Evolutionary conservation across 2,797 vertebrate genomes (phyloP), one percentile per base, ranked within the genome.

Genomic region (Muraenolepis orangiensis): DNA sequence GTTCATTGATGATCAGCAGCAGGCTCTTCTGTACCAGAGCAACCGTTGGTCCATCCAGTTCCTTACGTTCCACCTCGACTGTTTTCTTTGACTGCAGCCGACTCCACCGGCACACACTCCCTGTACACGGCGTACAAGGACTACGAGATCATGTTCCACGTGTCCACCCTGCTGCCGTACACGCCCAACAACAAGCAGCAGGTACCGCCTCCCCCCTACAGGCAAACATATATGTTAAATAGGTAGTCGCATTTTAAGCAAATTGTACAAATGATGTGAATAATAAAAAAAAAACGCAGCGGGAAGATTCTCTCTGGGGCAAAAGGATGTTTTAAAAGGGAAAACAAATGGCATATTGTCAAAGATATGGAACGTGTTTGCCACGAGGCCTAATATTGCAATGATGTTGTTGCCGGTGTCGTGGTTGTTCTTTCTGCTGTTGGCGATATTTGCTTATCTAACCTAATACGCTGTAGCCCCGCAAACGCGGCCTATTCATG

Each of bases 111-210:
- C 79, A 98, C 95, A 72, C 96, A 98, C 86, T 99, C 97, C 82
- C 91, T 99, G 1, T 99, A 98, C 82, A 99, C 97, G 28, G 93
- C 95, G 0, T 98, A 96, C 87, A 98, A 97, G 88, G 97, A 98
- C 92, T 98, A 98, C 80, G 97, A 99, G 93, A 94, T 99, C 77
- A 99, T 99, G 97, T 99, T 99, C 91, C 97, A 99, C 0, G 97
- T 99, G 81, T 97, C 97, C 7, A 98, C 97, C 68, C 94, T 99
- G 93, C 92, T 98, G 83, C 97, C 97, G 31, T 97, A 98, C 85
- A 99, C 96, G 31, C 96, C 97, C 71, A 99, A 99, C 94, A 99
- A 99, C 92, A 98, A 96, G 84, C 97, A 98, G 76, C 97, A 99
- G 96, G 97, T 99, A 93, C 16, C 42, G 42, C 42, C 40, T 13